Percentiles rank a stretch among this genome's conserved stretches.
These are phyloP conservation scores for Stictonetta naevosa DNA, from an alignment of 2,113 vertebrate species.

Conservation along the genomic window DNA sequence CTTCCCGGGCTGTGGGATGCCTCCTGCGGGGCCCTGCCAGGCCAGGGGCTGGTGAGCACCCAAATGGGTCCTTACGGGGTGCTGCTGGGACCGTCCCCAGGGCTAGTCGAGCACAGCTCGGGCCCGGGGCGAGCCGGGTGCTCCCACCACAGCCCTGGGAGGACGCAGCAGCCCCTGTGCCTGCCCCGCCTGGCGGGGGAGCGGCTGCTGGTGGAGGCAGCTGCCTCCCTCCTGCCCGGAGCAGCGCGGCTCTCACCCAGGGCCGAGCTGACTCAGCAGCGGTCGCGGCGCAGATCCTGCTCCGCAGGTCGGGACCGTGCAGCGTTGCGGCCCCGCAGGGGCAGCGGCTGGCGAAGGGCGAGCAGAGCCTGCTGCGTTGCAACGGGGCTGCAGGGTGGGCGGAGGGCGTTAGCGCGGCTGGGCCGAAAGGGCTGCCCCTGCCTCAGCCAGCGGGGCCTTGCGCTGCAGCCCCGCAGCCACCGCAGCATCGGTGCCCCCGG, in stretches of 20 bases:
- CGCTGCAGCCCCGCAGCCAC: background rate
- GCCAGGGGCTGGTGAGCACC: background rate
- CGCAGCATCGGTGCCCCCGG: rapidly evolving
- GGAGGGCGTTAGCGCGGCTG: background rate
- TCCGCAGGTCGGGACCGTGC: no score
- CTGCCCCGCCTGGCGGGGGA: background rate
- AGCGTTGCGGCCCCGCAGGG: no score
- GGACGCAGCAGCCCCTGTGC: background rate
- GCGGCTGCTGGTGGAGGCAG: background rate
- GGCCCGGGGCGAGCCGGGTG: no score
- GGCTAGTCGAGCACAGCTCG: background rate
- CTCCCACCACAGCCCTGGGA: background rate
- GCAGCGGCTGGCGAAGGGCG: no score
- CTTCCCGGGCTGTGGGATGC: rapidly evolving
- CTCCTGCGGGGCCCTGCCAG: background rate
- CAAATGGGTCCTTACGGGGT: background rate
- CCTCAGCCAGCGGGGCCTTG: background rate
- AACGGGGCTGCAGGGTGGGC: rapidly evolving
- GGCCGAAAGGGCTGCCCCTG: rapidly evolving
- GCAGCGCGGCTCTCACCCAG: no score
- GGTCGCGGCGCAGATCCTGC: background rate
- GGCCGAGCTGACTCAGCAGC: background rate
- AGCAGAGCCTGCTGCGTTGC: no score
- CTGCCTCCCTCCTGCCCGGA: background rate
- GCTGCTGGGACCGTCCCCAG: background rate